Evolutionary conservation across 2,888 invertebrate species (phyloP), one percentile per base, ranked within the genome.

Genomic region (Eupithecia subumbrata): DNA sequence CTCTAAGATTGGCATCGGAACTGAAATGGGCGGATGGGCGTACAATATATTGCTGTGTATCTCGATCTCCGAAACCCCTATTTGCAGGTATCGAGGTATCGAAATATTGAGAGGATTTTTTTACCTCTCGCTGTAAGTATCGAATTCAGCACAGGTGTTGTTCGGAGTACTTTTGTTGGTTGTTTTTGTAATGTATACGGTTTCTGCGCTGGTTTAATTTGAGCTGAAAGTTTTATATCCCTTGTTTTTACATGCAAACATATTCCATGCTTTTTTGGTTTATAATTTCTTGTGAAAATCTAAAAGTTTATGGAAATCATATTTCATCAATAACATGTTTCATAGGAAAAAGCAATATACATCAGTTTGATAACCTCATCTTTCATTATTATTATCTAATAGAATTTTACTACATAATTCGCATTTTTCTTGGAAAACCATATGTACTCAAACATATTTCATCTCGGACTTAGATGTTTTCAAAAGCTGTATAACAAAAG

Each of bases 51-150:
- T 85, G 86, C 82, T 83, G 81, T 86, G 85, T 84, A 86, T 86
- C 86, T 83, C 89, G 89, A 89, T 91, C 88, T 88, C 86, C 86
- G 84, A 88, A 89, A 89, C 90, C 88, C 88, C 89, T 89, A 91
- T 92, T 84, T 84, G 84, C 91, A 92, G 92, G 92, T 92, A 91
- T 86, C 85, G 88, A 84, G 91, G 92, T 92, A 91, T 86, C 85
- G 88, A 84, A 86, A 84, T 88, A 85, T 86, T 84, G 85, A 85
- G 84, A 87, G 86, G 88, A 84, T 88, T 90, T 90, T 90, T 89
- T 78, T 76, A 68, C 78, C 74, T 88, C 84, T 85, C 85, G 84
- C 82, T 85, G 86, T 85, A 84, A 83, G 84, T 84, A 75, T 76
- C 78, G 76, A 78, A 76, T 78, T 74, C 66, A 60, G 76, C 73